A percentile compares a stretch with the other conserved stretches of the same genome.
Evolutionary conservation across 2,113 vertebrate genomes (phyloP).

Genomic region (Rhinolophus ferrumequinum): DNA sequence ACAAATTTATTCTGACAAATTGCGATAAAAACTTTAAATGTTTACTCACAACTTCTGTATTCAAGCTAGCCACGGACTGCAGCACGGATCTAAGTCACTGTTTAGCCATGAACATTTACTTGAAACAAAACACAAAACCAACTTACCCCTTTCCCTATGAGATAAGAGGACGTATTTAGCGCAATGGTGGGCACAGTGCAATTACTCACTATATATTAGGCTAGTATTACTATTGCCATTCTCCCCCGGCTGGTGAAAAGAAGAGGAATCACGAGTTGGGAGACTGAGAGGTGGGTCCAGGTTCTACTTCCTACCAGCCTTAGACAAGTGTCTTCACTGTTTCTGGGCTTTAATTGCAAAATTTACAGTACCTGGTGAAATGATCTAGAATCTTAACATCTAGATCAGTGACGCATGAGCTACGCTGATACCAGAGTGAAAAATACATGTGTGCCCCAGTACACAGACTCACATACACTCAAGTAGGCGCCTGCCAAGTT

Average conservation of each 20-base stretch:
- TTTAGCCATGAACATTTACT: not conserved
- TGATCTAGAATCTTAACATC: not conserved
- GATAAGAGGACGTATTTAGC: not conserved
- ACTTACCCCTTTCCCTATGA: not conserved
- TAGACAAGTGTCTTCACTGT: not conserved
- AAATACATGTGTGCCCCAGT: not conserved
- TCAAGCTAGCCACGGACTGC: not conserved
- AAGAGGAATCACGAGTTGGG: not conserved
- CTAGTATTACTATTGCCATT: not conserved
- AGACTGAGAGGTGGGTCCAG: not conserved
- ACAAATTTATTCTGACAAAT: conserved; percentile 17
- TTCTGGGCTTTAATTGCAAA: not conserved
- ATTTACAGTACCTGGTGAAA: not conserved
- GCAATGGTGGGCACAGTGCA: not conserved
- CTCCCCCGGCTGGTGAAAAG: not conserved
- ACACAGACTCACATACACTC: not conserved
- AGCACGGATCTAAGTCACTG: not conserved
- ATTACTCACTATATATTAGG: not conserved
- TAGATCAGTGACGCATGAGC: not conserved
- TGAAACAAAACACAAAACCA: not conserved
- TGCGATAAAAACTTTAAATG: not conserved
- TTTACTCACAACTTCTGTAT: not conserved
- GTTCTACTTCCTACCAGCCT: not conserved
- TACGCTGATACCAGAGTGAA: not conserved
- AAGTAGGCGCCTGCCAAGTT: not conserved